Evolutionary conservation across 2,888 invertebrate genomes (phyloP).

Genomic region (Lepidochrysops patricia): DNA sequence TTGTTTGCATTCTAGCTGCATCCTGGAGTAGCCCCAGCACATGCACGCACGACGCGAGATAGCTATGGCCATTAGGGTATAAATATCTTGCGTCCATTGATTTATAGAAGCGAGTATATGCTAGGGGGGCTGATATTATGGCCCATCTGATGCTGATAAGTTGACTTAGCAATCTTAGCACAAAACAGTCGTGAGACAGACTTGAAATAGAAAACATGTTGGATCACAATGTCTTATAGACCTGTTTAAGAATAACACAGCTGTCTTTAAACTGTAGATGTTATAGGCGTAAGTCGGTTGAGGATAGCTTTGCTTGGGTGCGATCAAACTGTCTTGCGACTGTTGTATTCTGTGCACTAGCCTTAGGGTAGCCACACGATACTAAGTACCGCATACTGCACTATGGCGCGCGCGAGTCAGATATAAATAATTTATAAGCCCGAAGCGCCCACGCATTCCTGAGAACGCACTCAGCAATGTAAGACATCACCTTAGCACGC

Average conservation of each 20-base stretch:
- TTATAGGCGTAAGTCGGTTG: too few relatives aligned
- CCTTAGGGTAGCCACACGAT: not conserved
- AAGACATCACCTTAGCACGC: not conserved
- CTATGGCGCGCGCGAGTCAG: constrained; percentile 48
- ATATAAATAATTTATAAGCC: constrained; percentile 57
- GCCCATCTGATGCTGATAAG: not conserved
- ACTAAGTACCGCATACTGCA: not conserved
- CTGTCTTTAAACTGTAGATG: too few relatives aligned
- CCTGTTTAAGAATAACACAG: too few relatives aligned
- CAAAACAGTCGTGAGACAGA: too few relatives aligned
- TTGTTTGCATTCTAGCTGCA: too few relatives aligned
- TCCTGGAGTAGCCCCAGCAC: not conserved
- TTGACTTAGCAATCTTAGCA: too few relatives aligned
- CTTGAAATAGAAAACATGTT: too few relatives aligned
- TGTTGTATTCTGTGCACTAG: too few relatives aligned
- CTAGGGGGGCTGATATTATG: not conserved
- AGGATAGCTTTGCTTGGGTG: too few relatives aligned
- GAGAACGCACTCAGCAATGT: constrained; percentile 22
- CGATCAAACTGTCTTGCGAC: too few relatives aligned
- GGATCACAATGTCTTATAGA: too few relatives aligned
- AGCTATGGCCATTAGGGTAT: not conserved
- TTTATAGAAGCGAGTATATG: not conserved
- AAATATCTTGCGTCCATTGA: not conserved
- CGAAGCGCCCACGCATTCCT: constrained; percentile 41
- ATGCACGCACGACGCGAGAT: not conserved